phyloP scores from a whole-genome alignment of 2,797 vertebrate species.

The Emys orbicularis region DNA sequence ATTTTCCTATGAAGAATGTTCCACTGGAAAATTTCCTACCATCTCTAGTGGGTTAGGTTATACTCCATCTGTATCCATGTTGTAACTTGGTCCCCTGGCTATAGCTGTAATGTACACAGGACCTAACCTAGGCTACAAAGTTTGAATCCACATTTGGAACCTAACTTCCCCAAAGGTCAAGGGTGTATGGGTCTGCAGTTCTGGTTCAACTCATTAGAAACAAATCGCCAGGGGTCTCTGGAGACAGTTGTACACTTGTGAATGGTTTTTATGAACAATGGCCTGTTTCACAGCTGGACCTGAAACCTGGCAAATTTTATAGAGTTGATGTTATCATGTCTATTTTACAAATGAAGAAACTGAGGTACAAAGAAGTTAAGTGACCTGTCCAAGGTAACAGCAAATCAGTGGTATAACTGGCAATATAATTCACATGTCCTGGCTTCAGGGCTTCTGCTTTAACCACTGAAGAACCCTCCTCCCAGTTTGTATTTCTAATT shows the following conservation, averaged over 20 bases:
- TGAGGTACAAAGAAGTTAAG: background rate
- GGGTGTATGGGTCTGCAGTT: background rate
- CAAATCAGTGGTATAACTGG: background rate
- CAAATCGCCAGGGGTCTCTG: background rate
- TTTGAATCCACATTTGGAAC: background rate
- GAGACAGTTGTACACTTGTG: background rate
- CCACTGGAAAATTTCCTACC: background rate
- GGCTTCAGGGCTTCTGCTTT: background rate
- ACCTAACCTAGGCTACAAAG: background rate
- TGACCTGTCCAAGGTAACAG: background rate
- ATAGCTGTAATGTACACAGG: background rate
- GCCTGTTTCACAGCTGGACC: background rate
- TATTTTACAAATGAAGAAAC: background rate
- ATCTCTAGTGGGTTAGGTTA: background rate
- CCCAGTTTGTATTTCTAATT: constrained; percentile 5
- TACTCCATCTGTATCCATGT: background rate
- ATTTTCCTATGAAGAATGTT: background rate
- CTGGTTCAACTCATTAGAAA: background rate
- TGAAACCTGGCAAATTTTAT: background rate
- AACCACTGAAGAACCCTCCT: background rate
- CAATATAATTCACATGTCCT: constrained; percentile 28
- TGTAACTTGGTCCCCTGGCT: background rate
- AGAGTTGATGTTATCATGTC: background rate
- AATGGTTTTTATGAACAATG: background rate
- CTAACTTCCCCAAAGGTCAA: background rate